Evolutionary conservation across 2,797 vertebrate species (phyloP), one percentile per base, ranked within the genome.

Genomic region (Adrianichthys oophorus): DNA sequence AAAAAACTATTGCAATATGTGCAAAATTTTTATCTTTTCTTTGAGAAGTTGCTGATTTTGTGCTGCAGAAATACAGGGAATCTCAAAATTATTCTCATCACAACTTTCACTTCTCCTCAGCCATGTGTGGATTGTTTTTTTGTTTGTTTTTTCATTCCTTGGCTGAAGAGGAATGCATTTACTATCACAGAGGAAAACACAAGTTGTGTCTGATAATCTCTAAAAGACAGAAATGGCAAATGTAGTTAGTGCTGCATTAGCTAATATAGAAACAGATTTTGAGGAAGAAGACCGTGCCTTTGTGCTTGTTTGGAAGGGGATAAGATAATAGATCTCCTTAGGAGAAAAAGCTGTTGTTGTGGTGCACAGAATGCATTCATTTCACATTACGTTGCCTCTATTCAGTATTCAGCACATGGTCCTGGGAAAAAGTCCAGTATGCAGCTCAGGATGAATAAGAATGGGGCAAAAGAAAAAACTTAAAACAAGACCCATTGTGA

Each of bases 321-420:
- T 72, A 58, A 80, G 68, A 74, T 84, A 70, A 68, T 73, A 44
- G 68, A 70, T 80, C 68, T 86, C 52, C 68, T 51, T 52, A 51
- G 60, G 48, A 49, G 44, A 62, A 71, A 72, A 70, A 59, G 59
- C 45, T 5, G 49, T 72, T 75, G 73, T 84, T 62, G 66, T 58
- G 15, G 37, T 16, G 21, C 67, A 64, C 65, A 56, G 71, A 79
- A 80, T 75, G 62, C 58, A 42, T 63, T 74, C 65, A 83, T 75
- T 85, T 76, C 76, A 69, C 78, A 82, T 77, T 73, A 76, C 72
- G 62, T 58, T 58, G 69, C 56, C 61, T 63, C 85, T 80, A 80
- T 87, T 86, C 83, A 86, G 82, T 72, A 86, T 88, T 88, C 84
- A 85, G 76, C 60, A 57, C 78, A 67, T 41, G 68, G 45, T 80